Base-by-base conservation (phyloP, 2,113 vertebrate species). In the Solea solea region DNA sequence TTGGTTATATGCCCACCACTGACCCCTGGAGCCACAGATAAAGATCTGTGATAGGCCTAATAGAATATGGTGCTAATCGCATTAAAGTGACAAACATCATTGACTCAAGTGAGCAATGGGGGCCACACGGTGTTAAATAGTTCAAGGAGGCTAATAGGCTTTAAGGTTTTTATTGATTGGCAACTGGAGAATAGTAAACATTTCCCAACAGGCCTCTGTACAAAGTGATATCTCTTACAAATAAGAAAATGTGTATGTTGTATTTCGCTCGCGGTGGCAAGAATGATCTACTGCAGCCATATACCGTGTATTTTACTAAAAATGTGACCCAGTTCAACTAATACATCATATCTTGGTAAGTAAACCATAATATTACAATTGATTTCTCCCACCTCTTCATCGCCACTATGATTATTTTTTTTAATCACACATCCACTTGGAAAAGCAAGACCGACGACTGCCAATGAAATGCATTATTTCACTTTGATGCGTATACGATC, bases 61-160 rank as follows among this genome's bases (percentile, higher is more conserved):
- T 80, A 86, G 76, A 81, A 83, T 83, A 80, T 51, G 65, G 72
- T 88, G 72, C 84, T 83, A 88, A 91, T 92, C 80, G 58, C 84
- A 86, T 90, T 92, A 89, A 87, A 66, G 83, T 90, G 84, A 90
- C 89, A 90, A 87, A 90, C 83, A 78, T 76, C 84, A 92, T 90
- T 72, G 90, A 87, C 77, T 87, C 73, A 58, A 60, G 72, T 71
- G 70, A 87, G 90, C 85, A 85, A 86, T 87, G 51, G 80, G 64
- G 85, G 82, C 67, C 83, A 81, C 78, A 56, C 64, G 71, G 72
- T 89, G 89, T 89, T 90, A 90, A 91, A 90, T 70, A 89, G 88
- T 91, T 90, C 86, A 88, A 40, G 75, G 52, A 64, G 86, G 88
- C 78, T 92, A 92, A 93, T 89, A 82, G 86, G 84, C 76, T 86